These are phyloP conservation scores for Melopsittacus undulatus DNA, from an alignment of 2,797 vertebrate species.

Conservation along the genomic window DNA sequence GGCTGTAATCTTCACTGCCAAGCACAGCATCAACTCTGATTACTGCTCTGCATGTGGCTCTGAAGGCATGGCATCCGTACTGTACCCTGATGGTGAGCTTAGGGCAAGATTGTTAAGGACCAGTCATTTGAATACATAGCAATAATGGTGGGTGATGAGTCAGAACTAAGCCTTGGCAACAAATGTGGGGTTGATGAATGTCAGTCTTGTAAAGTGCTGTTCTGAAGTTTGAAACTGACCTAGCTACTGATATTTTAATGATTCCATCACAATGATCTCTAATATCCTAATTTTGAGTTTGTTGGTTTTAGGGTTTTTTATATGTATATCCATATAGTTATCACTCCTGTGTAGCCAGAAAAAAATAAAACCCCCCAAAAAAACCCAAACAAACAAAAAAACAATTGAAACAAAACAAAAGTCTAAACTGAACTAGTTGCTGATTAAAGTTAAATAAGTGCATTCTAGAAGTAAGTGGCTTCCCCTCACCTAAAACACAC, in stretches of 20 bases:
- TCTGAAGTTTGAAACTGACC: neutral
- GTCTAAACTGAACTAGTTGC: neutral
- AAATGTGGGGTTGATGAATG: neutral
- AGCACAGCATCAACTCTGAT: neutral
- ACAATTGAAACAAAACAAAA: neutral
- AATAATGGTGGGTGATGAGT: neutral
- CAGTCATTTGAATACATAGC: neutral
- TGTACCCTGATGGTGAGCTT: fast-evolving
- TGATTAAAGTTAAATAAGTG: neutral
- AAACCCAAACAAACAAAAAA: too few relatives aligned
- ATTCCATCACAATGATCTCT: neutral
- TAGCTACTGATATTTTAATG: neutral
- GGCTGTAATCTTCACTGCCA: neutral
- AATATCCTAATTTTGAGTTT: neutral
- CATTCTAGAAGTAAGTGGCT: neutral
- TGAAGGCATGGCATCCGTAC: neutral
- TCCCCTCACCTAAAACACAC: neutral
- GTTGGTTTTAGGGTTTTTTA: neutral
- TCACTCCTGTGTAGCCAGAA: neutral
- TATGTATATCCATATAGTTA: neutral
- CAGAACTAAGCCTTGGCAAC: neutral
- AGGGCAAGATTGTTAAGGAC: neutral
- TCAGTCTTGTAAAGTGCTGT: neutral
- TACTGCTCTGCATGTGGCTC: fast-evolving
- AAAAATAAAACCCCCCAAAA: too few relatives aligned